phyloP scores from a whole-genome alignment of 2,888 invertebrate species.

The Chironomus riparius region DNA sequence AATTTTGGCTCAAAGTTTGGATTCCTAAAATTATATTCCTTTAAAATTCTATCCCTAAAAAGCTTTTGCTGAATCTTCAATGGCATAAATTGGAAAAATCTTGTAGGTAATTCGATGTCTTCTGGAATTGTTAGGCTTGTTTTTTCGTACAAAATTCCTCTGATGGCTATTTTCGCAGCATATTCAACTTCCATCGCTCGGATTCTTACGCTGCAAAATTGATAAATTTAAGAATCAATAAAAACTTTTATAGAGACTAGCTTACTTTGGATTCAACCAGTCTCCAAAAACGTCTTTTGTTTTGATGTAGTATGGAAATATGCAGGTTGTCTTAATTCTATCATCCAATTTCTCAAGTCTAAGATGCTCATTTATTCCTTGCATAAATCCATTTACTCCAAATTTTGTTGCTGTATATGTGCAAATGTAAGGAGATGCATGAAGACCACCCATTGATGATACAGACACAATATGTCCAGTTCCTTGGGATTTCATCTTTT shows the following conservation, averaged over 20 bases:
- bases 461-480: conserved; percentile 25
- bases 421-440: neutral
- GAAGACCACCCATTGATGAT: conserved; percentile 20
- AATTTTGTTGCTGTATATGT: conserved; percentile 25
- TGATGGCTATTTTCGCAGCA: neutral
- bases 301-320: conserved; percentile 26
- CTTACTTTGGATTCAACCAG: conserved; percentile 15
- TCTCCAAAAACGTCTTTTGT: conserved; percentile 12
- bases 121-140: neutral
- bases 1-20: neutral
- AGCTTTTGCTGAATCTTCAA: neutral
- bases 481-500: conserved; percentile 17
- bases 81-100: neutral
- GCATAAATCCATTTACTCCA: conserved; percentile 23
- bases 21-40: neutral
- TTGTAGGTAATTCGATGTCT: neutral
- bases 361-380: conserved; percentile 7
- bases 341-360: neutral
- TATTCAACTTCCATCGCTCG: neutral
- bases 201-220: neutral
- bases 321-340: conserved; percentile 26
- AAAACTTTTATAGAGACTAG: neutral
- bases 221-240: neutral
- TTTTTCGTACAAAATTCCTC: neutral
- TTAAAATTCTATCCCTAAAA: neutral